These are phyloP conservation scores for Thunnus albacares DNA, from an alignment of 2,797 vertebrate genomes.

Conservation along the genomic window DNA sequence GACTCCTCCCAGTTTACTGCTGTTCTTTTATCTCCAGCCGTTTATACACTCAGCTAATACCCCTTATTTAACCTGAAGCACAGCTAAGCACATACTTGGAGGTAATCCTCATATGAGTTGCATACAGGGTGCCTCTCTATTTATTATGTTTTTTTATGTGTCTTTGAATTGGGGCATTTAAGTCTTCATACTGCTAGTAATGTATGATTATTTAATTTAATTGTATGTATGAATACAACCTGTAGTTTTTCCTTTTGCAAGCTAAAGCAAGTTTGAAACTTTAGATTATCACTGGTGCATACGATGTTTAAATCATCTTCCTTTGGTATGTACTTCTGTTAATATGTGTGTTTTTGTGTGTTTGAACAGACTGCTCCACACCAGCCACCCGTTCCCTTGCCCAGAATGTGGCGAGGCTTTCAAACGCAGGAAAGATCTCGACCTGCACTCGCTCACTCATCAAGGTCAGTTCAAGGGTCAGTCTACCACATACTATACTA, in stretches of 20 bases:
- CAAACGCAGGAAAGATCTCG: slow-evolving; percentile 90
- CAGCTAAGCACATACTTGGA: slow-evolving; percentile 60
- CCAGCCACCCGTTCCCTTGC: slow-evolving; percentile 93
- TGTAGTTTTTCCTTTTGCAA: slow-evolving; percentile 1
- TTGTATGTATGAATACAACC: not conserved
- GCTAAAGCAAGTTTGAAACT: not conserved
- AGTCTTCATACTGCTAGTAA: not conserved
- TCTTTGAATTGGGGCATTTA: slow-evolving; percentile 18
- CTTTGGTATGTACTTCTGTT: not conserved
- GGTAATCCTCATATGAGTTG: slow-evolving; percentile 55
- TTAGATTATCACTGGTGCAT: not conserved
- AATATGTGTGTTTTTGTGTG: slow-evolving; percentile 24
- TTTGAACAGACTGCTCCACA: slow-evolving; percentile 88
- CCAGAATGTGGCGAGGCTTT: slow-evolving; percentile 90
- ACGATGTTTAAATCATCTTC: not conserved
- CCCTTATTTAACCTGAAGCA: slow-evolving; percentile 67
- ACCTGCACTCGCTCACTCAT: slow-evolving; percentile 91
- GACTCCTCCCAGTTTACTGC: slow-evolving; percentile 67
- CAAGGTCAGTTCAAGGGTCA: slow-evolving; percentile 81
- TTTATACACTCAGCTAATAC: slow-evolving; percentile 61
- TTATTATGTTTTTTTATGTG: slow-evolving; percentile 25
- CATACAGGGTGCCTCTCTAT: slow-evolving; percentile 3
- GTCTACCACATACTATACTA: not conserved
- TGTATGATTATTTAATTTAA: slow-evolving; percentile 12
- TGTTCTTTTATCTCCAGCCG: slow-evolving; percentile 64